Evolutionary conservation across 2,797 vertebrate genomes (phyloP).

Genomic region (Melanotaenia nigrans): DNA sequence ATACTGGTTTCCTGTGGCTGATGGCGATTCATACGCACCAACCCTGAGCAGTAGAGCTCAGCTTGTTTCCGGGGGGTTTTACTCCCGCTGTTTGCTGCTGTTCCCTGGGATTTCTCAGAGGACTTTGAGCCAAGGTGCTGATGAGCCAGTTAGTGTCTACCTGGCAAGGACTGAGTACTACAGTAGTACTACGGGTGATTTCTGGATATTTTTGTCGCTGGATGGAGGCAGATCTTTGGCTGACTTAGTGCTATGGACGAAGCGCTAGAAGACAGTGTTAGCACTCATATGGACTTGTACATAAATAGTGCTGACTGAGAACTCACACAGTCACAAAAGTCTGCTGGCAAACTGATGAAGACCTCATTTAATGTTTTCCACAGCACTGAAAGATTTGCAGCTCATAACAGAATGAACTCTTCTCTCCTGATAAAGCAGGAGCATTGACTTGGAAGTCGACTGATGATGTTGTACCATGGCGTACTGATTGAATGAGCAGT

Average conservation of each 20-base stretch:
- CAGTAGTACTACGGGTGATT: slow-evolving; percentile 59
- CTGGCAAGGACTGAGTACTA: slow-evolving; percentile 63
- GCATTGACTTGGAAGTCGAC: slow-evolving; percentile 63
- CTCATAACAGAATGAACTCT: slow-evolving; percentile 54
- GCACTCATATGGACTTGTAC: slow-evolving; percentile 50
- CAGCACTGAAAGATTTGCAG: slow-evolving; percentile 45
- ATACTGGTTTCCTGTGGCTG: slow-evolving; percentile 72
- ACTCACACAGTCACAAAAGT: slow-evolving; percentile 26
- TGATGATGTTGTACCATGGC: slow-evolving; percentile 72
- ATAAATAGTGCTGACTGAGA: slow-evolving; percentile 56
- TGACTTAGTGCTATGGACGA: slow-evolving; percentile 50
- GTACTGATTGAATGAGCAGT: slow-evolving; percentile 75
- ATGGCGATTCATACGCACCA: slow-evolving; percentile 59
- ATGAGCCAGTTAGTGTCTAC: slow-evolving; percentile 57
- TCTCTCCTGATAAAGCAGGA: slow-evolving; percentile 49
- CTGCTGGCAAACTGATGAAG: slow-evolving; percentile 44
- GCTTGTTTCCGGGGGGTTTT: slow-evolving; percentile 89
- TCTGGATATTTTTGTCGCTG: slow-evolving; percentile 52
- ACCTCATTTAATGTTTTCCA: slow-evolving; percentile 28
- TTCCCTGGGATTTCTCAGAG: slow-evolving; percentile 83
- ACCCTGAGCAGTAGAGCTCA: slow-evolving; percentile 87
- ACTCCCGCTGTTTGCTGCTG: slow-evolving; percentile 97
- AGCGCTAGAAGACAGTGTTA: slow-evolving; percentile 44
- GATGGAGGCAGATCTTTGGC: slow-evolving; percentile 53
- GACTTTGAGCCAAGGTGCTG: slow-evolving; percentile 73